Evolutionary conservation across 2,888 invertebrate species (phyloP), one percentile per base, ranked within the genome.

Genomic region (Venusia cambrica): DNA sequence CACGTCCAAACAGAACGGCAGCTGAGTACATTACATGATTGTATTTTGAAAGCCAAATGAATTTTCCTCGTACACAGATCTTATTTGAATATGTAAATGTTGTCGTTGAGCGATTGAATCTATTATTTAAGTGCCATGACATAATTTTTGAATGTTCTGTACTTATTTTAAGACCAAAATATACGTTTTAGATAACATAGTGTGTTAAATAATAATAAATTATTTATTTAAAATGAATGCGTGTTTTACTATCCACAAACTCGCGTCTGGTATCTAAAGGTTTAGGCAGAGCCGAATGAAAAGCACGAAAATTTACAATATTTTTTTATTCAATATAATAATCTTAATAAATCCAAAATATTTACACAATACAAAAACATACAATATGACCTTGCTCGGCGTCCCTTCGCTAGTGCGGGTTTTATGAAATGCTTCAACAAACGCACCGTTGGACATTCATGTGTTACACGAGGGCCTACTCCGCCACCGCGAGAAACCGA

Each of bases 281-380:
- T n/a, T n/a, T n/a, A n/a, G n/a, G n/a, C n/a, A n/a, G n/a, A n/a
- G n/a, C n/a, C 5, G 70, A 78, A 79, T 77, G 54, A 80, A 75
- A 80, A 69, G 8, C 42, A 38, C 21, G 26, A 24, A 29, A 51
- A 84, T 85, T 87, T 85, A 85, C 83, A 87, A 81, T 83, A 77
- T 83, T 84, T 87, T 85, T 87, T 87, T 85, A 87, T 84, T 85
- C 85, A 87, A 87, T 87, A 87, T 87, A 87, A 87, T 87, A 87
- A 87, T 87, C 87, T 87, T 87, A 87, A 85, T 87, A 87, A 85
- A 85, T 87, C 87, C 83, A 85, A 85, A 87, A 85, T 87, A 87
- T 87, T 84, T 87, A 87, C 85, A 87, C 84, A 80, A 81, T 85
- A 87, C 84, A 85, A 87, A 81, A 85, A 83, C 85, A 84, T 85